phyloP scores from a whole-genome alignment of 2,888 invertebrate genomes.

The Chloromyia formosa region DNA sequence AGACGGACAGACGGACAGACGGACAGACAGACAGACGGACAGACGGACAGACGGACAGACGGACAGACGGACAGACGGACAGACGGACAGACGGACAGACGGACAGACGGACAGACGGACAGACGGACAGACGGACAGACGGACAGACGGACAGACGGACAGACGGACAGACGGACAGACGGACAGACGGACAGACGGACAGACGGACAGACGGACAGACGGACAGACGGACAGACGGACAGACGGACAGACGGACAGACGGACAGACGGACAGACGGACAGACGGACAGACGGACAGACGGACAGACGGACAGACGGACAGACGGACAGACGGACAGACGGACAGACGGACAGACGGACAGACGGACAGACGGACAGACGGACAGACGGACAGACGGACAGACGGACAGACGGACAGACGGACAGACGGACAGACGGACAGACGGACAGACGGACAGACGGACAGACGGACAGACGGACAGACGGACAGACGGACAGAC shows the following conservation, averaged over 20 bases:
- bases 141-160: slow-evolving; percentile 20
- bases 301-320: slow-evolving; percentile 20
- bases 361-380: slow-evolving; percentile 20
- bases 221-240: slow-evolving; percentile 20
- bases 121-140: slow-evolving; percentile 19
- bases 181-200: slow-evolving; percentile 20
- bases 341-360: slow-evolving; percentile 20
- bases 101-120: slow-evolving; percentile 20
- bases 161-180: slow-evolving; percentile 20
- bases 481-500: slow-evolving; percentile 20
- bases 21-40: too few species aligned
- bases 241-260: slow-evolving; percentile 20
- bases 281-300: slow-evolving; percentile 20
- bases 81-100: slow-evolving; percentile 29
- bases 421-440: slow-evolving; percentile 20
- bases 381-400: slow-evolving; percentile 20
- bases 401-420: slow-evolving; percentile 20
- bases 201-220: slow-evolving; percentile 20
- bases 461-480: slow-evolving; percentile 20
- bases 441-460: slow-evolving; percentile 20
- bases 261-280: slow-evolving; percentile 20
- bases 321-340: slow-evolving; percentile 20
- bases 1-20: too few species aligned
- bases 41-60: slow-evolving; percentile 29
- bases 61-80: slow-evolving; percentile 23